Evolutionary conservation across 2,797 vertebrate species (phyloP).

Genomic region (Adelosebastes latens): DNA sequence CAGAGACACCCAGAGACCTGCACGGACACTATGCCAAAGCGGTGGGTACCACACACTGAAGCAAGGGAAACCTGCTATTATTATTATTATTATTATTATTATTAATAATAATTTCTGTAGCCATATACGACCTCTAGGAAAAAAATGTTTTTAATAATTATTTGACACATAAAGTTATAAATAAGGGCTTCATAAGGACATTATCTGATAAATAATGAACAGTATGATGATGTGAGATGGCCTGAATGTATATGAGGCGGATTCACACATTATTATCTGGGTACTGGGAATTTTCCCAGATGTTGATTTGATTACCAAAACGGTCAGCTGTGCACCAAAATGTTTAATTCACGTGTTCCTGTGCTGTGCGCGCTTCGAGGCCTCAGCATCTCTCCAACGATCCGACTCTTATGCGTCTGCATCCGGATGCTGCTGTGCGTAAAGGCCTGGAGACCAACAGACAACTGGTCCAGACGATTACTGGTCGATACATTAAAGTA

Average conservation of each 20-base stretch:
- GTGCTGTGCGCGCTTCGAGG: neutral
- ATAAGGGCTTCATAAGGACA: neutral
- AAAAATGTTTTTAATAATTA: fast-evolving
- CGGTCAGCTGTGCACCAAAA: neutral
- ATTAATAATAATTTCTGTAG: neutral
- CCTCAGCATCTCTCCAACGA: constrained; percentile 27
- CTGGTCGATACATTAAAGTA: neutral
- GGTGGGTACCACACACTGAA: constrained; percentile 75
- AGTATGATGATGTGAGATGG: neutral
- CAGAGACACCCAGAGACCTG: constrained; percentile 35
- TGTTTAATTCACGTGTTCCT: neutral
- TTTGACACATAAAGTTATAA: neutral
- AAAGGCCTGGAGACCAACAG: neutral
- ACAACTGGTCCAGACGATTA: neutral
- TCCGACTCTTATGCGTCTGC: neutral
- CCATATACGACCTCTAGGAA: neutral
- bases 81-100: fast-evolving
- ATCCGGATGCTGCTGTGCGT: neutral
- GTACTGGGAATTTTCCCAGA: neutral
- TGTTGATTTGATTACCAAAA: neutral
- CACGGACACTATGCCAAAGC: constrained; percentile 73
- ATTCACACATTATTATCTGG: neutral
- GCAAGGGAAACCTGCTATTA: neutral
- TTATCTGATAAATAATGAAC: neutral
- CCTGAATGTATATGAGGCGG: neutral